A percentile compares a stretch with the other conserved stretches of the same genome.
phyloP scores from a whole-genome alignment of 2,797 vertebrate genomes.

The Acanthornis magna region DNA sequence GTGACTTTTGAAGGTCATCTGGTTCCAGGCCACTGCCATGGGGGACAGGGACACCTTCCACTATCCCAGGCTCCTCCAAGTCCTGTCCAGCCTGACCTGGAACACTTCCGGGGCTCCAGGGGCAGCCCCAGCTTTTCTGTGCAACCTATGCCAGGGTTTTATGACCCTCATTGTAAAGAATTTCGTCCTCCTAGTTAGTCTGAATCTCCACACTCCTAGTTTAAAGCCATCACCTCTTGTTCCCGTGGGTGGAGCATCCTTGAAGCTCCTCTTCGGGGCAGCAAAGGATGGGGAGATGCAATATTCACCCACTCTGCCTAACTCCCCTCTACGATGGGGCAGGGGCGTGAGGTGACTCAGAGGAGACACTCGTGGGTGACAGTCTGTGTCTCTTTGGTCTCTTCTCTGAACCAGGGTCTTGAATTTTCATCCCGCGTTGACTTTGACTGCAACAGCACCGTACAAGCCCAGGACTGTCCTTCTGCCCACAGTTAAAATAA shows the following conservation, averaged over 20 bases:
- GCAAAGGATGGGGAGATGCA: neutral
- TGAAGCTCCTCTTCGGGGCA: rapidly evolving
- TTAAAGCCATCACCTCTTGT: neutral
- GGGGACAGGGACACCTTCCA: neutral
- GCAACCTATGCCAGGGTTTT: neutral
- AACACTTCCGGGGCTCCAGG: neutral
- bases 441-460: rapidly evolving
- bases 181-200: neutral
- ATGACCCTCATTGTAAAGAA: neutral
- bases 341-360: neutral
- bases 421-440: neutral
- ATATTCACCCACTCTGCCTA: neutral
- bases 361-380: neutral
- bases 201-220: neutral
- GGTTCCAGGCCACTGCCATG: rapidly evolving
- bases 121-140: neutral
- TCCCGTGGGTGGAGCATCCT: neutral
- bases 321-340: neutral
- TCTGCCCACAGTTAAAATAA: neutral
- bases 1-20: neutral
- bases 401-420: neutral
- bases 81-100: rapidly evolving
- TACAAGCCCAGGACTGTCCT: neutral
- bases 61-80: neutral
- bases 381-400: neutral